Conservation (phyloP, 2,113 vertebrate species). For the Fregetta grallaria region DNA sequence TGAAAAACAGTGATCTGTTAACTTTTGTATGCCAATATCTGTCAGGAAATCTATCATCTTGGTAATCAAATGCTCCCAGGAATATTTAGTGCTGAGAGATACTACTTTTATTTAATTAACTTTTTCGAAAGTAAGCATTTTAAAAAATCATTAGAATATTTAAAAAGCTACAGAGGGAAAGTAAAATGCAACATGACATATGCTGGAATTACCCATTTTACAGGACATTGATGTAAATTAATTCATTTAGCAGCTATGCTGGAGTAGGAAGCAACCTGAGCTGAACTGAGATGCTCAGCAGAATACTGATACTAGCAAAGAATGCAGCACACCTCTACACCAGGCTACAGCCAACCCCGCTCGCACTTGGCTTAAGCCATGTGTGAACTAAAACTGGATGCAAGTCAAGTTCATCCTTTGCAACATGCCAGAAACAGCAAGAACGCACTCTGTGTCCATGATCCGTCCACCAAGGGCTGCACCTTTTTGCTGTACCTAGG, state of each 20-base stretch:
- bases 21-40: neutral
- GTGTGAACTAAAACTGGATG: neutral
- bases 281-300: neutral
- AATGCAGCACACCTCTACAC: neutral
- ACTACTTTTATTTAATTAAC: slow-evolving; percentile 58
- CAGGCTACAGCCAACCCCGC: neutral
- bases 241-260: neutral
- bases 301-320: neutral
- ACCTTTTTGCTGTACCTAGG: neutral
- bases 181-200: neutral
- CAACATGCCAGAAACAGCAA: neutral
- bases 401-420: neutral
- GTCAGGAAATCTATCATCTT: slow-evolving; percentile 28
- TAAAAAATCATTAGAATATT: slow-evolving; percentile 40
- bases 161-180: slow-evolving; percentile 1
- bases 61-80: slow-evolving; percentile 10
- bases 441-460: neutral
- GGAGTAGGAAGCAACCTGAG: neutral
- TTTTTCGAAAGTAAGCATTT: slow-evolving; percentile 18
- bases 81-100: neutral
- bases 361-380: neutral
- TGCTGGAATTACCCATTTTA: neutral
- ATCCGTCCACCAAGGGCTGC: neutral
- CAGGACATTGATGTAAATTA: slow-evolving; percentile 1
- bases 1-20: neutral